Percentiles rank a stretch among this genome's conserved stretches.
Conservation (phyloP, 2,888 invertebrate genomes). For the Chouioia cunea region DNA sequence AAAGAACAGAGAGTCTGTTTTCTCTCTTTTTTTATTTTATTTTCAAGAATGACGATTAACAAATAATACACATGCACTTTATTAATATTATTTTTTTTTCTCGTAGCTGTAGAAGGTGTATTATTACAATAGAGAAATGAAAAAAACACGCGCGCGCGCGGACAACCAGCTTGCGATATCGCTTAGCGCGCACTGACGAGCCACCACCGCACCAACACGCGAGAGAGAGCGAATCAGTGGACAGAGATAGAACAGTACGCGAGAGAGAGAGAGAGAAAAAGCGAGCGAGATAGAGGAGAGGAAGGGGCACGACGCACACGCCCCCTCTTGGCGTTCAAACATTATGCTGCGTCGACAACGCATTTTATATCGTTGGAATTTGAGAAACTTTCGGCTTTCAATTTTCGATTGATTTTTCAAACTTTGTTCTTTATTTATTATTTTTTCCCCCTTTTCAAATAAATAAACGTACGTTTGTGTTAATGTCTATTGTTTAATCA, state of each 20-base stretch:
- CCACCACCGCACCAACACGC: slow-evolving; percentile 53
- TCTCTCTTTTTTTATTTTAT: slow-evolving; percentile 26
- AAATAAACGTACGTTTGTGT: too few species aligned
- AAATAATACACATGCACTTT: not conserved
- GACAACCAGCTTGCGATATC: slow-evolving; percentile 64
- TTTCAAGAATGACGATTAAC: slow-evolving; percentile 9
- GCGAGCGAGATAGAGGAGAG: slow-evolving; percentile 35
- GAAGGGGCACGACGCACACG: slow-evolving; percentile 39
- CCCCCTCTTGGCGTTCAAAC: slow-evolving; percentile 5
- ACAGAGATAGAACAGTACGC: too few species aligned
- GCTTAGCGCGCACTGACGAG: slow-evolving; percentile 67
- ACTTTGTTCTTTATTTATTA: too few species aligned
- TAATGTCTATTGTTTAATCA: too few species aligned
- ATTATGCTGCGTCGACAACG: too few species aligned
- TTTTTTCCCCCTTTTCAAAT: too few species aligned
- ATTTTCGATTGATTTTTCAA: too few species aligned
- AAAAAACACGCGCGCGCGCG: slow-evolving; percentile 7
- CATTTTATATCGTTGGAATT: too few species aligned
- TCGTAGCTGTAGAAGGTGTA: too few species aligned
- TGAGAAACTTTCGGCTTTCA: too few species aligned
- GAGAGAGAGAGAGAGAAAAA: not conserved
- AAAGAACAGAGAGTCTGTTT: slow-evolving; percentile 22
- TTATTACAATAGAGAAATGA: not conserved
- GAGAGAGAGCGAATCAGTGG: slow-evolving; percentile 26
- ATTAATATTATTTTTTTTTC: too few species aligned